A percentile compares a stretch with the other conserved stretches of the same genome.
These are phyloP conservation scores for Pachliopta kotzebuea DNA, from an alignment of 2,888 invertebrate genomes.

Conservation along the genomic window DNA sequence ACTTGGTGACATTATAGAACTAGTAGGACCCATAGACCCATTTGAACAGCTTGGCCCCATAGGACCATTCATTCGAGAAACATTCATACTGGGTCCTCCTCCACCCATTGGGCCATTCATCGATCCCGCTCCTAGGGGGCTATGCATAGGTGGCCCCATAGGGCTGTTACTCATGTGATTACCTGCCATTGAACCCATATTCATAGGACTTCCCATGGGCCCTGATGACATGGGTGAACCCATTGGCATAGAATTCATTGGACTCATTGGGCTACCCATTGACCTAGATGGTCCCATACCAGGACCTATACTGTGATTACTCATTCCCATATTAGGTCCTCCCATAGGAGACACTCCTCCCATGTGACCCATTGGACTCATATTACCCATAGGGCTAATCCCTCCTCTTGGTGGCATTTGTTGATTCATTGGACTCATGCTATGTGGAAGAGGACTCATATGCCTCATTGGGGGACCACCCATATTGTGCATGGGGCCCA, in stretches of 20 bases:
- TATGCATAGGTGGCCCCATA: constrained; percentile 89
- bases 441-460: constrained; percentile 82
- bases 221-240: constrained; percentile 86
- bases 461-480: constrained; percentile 84
- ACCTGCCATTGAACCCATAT: constrained; percentile 82
- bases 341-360: constrained; percentile 86
- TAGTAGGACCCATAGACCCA: constrained; percentile 78
- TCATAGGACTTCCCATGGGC: constrained; percentile 88
- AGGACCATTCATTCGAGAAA: constrained; percentile 78
- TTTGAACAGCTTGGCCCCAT: constrained; percentile 80
- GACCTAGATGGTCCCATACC: constrained; percentile 81
- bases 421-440: constrained; percentile 82
- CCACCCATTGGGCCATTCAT: constrained; percentile 82
- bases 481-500: constrained; percentile 82
- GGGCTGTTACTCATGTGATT: constrained; percentile 85
- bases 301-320: constrained; percentile 82
- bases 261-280: constrained; percentile 87
- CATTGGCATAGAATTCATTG: constrained; percentile 87
- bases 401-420: constrained; percentile 83
- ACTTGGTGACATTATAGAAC: constrained; percentile 79
- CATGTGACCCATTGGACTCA: constrained; percentile 86
- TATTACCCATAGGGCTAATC: constrained; percentile 85
- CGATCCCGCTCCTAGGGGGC: constrained; percentile 81
- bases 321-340: constrained; percentile 85
- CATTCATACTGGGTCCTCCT: constrained; percentile 81